Base-by-base conservation (phyloP, 1,140 invertebrate species). In the Sycophila sp. region DNA sequence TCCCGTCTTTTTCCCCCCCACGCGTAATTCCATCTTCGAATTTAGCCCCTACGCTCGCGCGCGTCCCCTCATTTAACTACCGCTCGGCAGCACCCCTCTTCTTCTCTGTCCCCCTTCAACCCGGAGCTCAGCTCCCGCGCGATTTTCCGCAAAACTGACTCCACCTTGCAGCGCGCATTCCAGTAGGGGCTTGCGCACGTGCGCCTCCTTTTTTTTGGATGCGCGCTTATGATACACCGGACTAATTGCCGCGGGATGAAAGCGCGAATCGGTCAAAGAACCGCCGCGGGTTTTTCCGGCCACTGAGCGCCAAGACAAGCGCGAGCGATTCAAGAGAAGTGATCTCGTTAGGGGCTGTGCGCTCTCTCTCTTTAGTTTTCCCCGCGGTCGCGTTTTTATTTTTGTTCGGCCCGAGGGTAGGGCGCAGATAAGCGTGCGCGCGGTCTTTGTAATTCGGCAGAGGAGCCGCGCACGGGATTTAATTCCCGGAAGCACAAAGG, bases 101-200 rank as follows among this genome's bases (percentile, higher is more conserved):
- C 13, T n/a, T 19, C 13, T 15, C 8, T 15, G 6, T n/a, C 17
- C 30, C 36, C 34, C 32, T 47, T 47, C 42, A 22, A n/a, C 19
- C 19, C 19, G 17, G 42, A 19, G 42, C 17, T 47, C n/a, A 51
- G 26, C 17, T 22, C 53, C 34, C 53, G 30, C 42, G 42, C 66
- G 66, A 69, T 69, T 69, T 69, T 69, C 56, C 56, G 45, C 56
- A 60, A 69, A 59, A 59, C 42, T 69, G 56, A 69, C 6, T 47
- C 22, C 42, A 60, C 66, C 53, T 49, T 59, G 53, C 30, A 40
- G 51, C 24, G 28, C 53, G 28, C 53, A 34, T 28, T 56, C 30
- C 15, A 30, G 10, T 24, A 6, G 19, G 8, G 13, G 32, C 11
- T 17, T 5, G 17, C 4, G 17, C 42, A 47, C 55, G 34, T 36